Evolutionary conservation across 2,888 invertebrate genomes (phyloP).

Genomic region (Lepetodrilus schrolli): DNA sequence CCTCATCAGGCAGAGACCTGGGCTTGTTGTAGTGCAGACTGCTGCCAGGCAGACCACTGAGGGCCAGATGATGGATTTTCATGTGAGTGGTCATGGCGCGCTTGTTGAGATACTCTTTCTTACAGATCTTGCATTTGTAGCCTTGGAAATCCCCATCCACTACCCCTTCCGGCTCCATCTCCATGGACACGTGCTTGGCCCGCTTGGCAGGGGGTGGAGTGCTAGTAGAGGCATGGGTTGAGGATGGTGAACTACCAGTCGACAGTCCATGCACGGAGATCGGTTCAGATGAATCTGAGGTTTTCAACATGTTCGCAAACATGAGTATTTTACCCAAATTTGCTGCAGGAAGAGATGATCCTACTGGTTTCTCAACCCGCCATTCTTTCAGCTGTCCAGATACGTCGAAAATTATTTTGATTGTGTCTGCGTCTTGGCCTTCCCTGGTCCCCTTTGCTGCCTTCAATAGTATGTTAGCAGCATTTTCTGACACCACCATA

Average conservation of each 20-base stretch:
- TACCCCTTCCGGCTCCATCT: background rate
- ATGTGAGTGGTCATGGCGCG: background rate
- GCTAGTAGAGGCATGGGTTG: background rate
- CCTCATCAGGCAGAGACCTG: background rate
- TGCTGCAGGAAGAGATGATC: background rate
- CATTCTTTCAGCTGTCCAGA: constrained; percentile 8
- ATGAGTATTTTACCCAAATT: constrained; percentile 7
- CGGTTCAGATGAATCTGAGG: background rate
- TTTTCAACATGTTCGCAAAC: constrained; percentile 21
- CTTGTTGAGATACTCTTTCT: background rate
- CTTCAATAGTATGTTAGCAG: no score
- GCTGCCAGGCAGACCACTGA: background rate
- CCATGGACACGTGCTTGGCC: background rate
- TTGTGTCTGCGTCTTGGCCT: background rate
- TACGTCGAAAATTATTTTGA: background rate
- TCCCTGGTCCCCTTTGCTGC: no score
- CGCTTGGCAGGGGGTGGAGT: background rate
- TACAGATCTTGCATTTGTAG: constrained; percentile 9
- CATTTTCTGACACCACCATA: no score
- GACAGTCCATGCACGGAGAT: background rate
- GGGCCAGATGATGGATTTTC: constrained; percentile 13
- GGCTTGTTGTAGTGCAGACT: background rate
- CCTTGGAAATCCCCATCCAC: background rate
- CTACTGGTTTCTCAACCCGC: background rate
- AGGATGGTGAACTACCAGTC: background rate